Evolutionary conservation across 2,113 vertebrate genomes (phyloP).

Genomic region (Deroptyus accipitrinus): DNA sequence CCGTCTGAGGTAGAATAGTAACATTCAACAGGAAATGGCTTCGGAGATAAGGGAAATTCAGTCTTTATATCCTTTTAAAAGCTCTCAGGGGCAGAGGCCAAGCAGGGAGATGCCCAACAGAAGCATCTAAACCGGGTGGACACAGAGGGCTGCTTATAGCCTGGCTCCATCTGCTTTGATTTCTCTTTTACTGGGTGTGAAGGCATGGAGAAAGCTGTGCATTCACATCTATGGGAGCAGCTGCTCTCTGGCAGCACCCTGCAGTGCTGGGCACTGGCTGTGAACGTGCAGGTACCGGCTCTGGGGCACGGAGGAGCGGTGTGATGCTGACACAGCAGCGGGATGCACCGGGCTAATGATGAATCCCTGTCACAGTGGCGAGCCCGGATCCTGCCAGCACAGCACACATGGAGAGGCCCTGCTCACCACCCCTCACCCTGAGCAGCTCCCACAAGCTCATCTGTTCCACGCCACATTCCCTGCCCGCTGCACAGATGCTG

Average conservation of each 20-base stretch:
- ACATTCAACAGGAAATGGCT: not conserved
- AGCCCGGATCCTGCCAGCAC: not conserved
- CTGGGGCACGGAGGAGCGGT: accelerated
- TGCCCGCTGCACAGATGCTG: accelerated
- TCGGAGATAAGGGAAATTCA: not conserved
- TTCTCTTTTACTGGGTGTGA: not conserved
- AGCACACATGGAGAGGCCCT: accelerated
- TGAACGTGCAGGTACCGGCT: not conserved
- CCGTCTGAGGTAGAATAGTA: not conserved
- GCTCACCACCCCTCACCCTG: not conserved
- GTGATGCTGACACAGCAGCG: accelerated
- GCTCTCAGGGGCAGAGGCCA: not conserved
- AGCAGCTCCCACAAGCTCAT: not conserved
- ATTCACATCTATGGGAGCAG: not conserved
- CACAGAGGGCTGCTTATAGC: not conserved
- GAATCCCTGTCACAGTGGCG: not conserved
- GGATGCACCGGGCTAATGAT: not conserved
- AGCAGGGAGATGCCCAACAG: not conserved
- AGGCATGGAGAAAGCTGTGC: not conserved
- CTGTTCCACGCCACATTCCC: not conserved
- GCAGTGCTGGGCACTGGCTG: accelerated
- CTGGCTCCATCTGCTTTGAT: not conserved
- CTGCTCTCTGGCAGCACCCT: not conserved
- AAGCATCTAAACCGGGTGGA: not conserved
- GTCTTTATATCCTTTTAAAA: not conserved